Percentiles rank a stretch among this genome's conserved stretches.
Evolutionary conservation across 2,113 vertebrate species (phyloP).

Genomic region (Sander lucioperca): DNA sequence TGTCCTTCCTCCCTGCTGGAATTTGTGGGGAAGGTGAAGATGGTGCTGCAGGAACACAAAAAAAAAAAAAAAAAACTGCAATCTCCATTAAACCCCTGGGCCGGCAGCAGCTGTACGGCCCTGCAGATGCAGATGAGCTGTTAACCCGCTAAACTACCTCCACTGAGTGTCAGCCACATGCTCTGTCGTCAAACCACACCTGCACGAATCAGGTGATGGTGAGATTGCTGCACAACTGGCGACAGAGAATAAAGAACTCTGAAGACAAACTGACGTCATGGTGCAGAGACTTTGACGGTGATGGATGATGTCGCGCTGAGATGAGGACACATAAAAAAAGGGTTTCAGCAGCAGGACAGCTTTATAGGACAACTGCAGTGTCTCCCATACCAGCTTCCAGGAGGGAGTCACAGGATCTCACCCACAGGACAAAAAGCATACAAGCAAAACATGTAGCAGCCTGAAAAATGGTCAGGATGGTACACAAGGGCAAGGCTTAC

Average conservation of each 20-base stretch:
- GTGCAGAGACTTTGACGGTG: slow-evolving; percentile 59
- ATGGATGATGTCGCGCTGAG: slow-evolving; percentile 59
- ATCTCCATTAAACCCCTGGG: slow-evolving; percentile 71
- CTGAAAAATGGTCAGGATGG: slow-evolving; percentile 28
- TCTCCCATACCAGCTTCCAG: slow-evolving; percentile 6
- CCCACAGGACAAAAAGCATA: slow-evolving; percentile 13
- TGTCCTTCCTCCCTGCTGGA: slow-evolving; percentile 47
- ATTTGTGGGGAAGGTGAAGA: slow-evolving; percentile 56
- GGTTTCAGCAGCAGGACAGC: slow-evolving; percentile 32
- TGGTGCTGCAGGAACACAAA: slow-evolving; percentile 66
- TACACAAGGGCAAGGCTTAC: slow-evolving; percentile 19
- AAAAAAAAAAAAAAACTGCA: slow-evolving; percentile 65
- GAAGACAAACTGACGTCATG: slow-evolving; percentile 63
- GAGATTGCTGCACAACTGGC: slow-evolving; percentile 8
- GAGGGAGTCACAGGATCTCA: slow-evolving; percentile 20
- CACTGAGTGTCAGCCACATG: slow-evolving; percentile 2
- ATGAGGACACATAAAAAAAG: slow-evolving; percentile 43
- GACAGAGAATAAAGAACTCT: slow-evolving; percentile 13
- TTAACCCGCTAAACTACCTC: slow-evolving; percentile 50
- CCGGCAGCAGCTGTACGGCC: slow-evolving; percentile 62
- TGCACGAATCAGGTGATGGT: slow-evolving; percentile 7
- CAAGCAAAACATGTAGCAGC: slow-evolving; percentile 21
- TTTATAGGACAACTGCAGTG: slow-evolving; percentile 21
- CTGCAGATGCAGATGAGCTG: slow-evolving; percentile 71
- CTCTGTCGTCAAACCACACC: slow-evolving; percentile 51